Base-by-base conservation (phyloP, 2,797 vertebrate species). In the Buphagus erythrorhynchus region DNA sequence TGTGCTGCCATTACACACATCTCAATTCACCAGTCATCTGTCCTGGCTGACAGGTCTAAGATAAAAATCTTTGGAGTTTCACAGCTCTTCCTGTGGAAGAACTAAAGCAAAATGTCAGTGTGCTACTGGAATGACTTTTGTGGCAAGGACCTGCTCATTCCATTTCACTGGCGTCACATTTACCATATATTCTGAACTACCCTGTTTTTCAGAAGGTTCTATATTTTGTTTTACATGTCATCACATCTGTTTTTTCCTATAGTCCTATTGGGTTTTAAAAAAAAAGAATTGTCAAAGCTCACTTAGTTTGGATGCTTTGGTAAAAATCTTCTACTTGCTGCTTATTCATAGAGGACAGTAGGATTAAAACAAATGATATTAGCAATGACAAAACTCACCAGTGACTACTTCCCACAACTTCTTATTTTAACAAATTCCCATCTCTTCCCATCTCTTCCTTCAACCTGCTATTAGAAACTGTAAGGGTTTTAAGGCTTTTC, bases 41-140 rank as follows among this genome's bases (percentile, higher is more conserved):
- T 42, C 45, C 69, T 62, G 61, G 42, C 45, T 84, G n/a, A 55
- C 20, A 74, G 19, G 10, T 21, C 1, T 16, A 42, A 84, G 20
- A 14, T 54, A 71, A 77, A 93, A 71, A 86, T 19, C 29, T 90
- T 75, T 62, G 69, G 42, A 72, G 31, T 83, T 93, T 29, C 68
- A 90, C 33, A 57, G 26, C 5, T 91, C 28, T 65, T 59, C 16
- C 59, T 36, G 26, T 10, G 24, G 31, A 81, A 86, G 57, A 78
- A 49, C 11, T 17, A 62, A 67, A 61, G n/a, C 6, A 67, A 86
- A 86, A 86, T 14, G 16, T 45, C 61, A 46, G 8, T 7, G 17
- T 57, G 55, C 16, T 46, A 31, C 8, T 57, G 35, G 65, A 88
- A 71, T 0, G 0, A 61, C 16, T 84, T 67, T 35, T 48, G 36